These are phyloP conservation scores for Entelurus aequoreus DNA, from an alignment of 2,113 vertebrate species.

Conservation along the genomic window DNA sequence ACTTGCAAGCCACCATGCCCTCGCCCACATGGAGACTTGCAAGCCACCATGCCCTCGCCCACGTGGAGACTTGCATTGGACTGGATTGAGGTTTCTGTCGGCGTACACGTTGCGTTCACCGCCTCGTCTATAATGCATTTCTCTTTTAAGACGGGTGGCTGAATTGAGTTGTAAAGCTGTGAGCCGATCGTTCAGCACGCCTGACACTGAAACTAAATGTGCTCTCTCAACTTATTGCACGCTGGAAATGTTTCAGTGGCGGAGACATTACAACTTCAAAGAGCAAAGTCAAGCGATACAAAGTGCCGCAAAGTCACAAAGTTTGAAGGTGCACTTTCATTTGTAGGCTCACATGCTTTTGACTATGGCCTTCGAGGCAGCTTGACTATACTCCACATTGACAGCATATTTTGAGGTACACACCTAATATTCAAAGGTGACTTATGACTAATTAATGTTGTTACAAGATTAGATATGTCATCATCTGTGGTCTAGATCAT, in stretches of 20 bases:
- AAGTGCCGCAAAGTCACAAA: slow-evolving; percentile 1
- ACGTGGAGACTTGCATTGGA: slow-evolving; percentile 40
- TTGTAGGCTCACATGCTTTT: background rate
- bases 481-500: no score
- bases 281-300: slow-evolving; percentile 7
- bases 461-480: no score
- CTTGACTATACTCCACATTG: no score
- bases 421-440: no score
- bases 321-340: slow-evolving; percentile 2
- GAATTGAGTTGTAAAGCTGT: slow-evolving; percentile 40
- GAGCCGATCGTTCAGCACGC: slow-evolving; percentile 36
- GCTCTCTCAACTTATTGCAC: slow-evolving; percentile 28
- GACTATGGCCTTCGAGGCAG: background rate
- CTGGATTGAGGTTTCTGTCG: slow-evolving; percentile 41
- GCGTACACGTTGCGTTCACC: slow-evolving; percentile 43
- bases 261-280: slow-evolving; percentile 26
- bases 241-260: slow-evolving; percentile 30
- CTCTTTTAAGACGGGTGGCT: slow-evolving; percentile 46
- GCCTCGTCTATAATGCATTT: slow-evolving; percentile 50
- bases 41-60: slow-evolving; percentile 25
- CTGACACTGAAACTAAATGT: slow-evolving; percentile 44
- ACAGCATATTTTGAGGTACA: no score
- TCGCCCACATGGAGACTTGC: background rate
- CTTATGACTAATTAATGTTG: no score
- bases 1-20: no score